Evolutionary conservation across 2,113 vertebrate genomes (phyloP), one percentile per base, ranked within the genome.

Genomic region (Isurus oxyrinchus): DNA sequence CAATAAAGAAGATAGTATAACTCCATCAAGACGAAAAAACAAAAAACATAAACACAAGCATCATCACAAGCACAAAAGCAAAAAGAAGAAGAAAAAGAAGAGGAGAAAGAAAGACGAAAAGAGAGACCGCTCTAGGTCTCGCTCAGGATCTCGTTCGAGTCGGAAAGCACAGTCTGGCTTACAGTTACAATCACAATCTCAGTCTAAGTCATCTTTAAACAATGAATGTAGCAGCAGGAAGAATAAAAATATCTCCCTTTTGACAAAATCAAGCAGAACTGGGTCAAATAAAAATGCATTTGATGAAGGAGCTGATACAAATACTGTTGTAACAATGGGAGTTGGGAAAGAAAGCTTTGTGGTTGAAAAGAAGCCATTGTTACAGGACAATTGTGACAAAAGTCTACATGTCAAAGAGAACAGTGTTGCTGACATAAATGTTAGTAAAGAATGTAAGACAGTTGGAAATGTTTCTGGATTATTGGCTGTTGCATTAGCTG

Each of bases 1-100:
- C 96, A 98, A 97, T 55, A 98, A 98, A 96, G 98, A 98, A 96
- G 97, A 91, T 55, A 97, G 97, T 96, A 99, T 99, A 97, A 97
- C 98, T 96, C 98, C 99, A 95, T 2, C n/a, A 40, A 98, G 97
- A 96, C 98, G 98, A 96, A 98, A 97, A 97, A 97, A 98, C 96
- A 99, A 99, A 97, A 99, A 99, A 96, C 99, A 99, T 97, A 99
- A 99, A 97, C 99, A 99, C 97, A 99, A 99, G 98, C 99, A 98
- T 96, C 99, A 99, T 97, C 99, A 99, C 97, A 99, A 98, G 97
- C 97, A 97, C 31, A 98, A 97, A 84, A 97, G 67, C 16, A 97
- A 97, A 93, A 98, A 97, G 97, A 98, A 98, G 97, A 98, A 98
- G 94, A 98, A 98, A 97, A 97, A 97, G 96, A 98, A 97, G 90